Conservation (phyloP, 35 echinoderm and acorn worm genomes). For the Heliocidaris tuberculata region DNA sequence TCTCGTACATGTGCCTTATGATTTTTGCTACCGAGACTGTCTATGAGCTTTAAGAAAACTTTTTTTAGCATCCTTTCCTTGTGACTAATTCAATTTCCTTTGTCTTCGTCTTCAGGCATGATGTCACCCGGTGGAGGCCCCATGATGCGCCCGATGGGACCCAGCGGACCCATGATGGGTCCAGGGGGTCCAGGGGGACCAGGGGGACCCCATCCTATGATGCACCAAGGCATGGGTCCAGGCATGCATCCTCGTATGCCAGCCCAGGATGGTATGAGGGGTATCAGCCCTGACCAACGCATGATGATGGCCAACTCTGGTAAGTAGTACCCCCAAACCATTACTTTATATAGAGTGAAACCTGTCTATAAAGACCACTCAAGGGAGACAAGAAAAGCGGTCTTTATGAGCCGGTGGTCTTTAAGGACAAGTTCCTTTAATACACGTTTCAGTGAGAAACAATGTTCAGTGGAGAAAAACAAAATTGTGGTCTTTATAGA, state of each 20-base stretch:
- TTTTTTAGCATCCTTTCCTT: too few relatives aligned
- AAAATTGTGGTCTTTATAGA: too few relatives aligned
- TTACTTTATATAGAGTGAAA: too few relatives aligned
- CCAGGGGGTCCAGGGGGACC: slow-evolving; percentile 42
- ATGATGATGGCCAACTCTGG: slow-evolving; percentile 69
- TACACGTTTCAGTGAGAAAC: too few relatives aligned
- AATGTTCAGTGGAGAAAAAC: too few relatives aligned
- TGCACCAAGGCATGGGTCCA: slow-evolving; percentile 38
- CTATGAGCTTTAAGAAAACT: too few relatives aligned
- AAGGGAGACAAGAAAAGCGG: too few relatives aligned
- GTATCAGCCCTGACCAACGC: slow-evolving; percentile 73
- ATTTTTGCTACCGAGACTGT: too few relatives aligned
- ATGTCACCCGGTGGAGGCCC: slow-evolving; percentile 62
- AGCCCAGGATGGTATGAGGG: slow-evolving; percentile 63
- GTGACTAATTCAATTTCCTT: not conserved
- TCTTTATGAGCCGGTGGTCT: too few relatives aligned
- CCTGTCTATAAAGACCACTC: too few relatives aligned
- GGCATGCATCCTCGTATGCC: slow-evolving; percentile 79
- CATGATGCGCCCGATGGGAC: slow-evolving; percentile 79
- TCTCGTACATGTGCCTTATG: too few relatives aligned
- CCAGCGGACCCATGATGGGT: slow-evolving; percentile 59
- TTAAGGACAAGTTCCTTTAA: too few relatives aligned
- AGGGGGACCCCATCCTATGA: slow-evolving; percentile 25
- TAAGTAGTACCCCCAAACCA: not conserved
- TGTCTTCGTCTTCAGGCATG: slow-evolving; percentile 46